Evolutionary conservation across 2,113 vertebrate genomes (phyloP).

Genomic region (Indicator indicator): DNA sequence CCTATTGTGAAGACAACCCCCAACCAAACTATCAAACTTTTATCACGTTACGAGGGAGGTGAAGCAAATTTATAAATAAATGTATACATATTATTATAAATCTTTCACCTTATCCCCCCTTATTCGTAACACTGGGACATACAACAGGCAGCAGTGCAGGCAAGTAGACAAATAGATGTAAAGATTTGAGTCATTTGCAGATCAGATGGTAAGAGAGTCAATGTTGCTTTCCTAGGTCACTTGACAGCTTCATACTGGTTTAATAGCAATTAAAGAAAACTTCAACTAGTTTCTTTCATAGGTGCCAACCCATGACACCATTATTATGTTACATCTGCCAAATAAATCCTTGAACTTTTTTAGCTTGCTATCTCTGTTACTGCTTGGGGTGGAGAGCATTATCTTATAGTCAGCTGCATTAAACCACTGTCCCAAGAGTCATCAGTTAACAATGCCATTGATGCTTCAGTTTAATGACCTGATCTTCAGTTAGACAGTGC

Average conservation of each 20-base stretch:
- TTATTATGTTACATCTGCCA: background rate
- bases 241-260: background rate
- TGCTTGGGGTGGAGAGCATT: background rate
- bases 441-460: background rate
- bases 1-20: too few relatives aligned
- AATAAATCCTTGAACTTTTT: background rate
- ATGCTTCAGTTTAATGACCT: background rate
- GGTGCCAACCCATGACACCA: background rate
- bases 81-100: too few relatives aligned
- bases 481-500: background rate
- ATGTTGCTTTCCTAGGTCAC: background rate
- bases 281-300: background rate
- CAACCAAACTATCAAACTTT: too few relatives aligned
- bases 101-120: too few relatives aligned
- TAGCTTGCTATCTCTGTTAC: background rate
- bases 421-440: background rate
- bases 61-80: too few relatives aligned
- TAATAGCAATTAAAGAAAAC: background rate
- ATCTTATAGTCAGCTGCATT: background rate
- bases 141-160: background rate
- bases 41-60: too few relatives aligned
- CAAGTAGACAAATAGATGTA: background rate
- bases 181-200: background rate
- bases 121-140: background rate
- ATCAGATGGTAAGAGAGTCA: background rate